A percentile compares a stretch with the other conserved stretches of the same genome.
Evolutionary conservation across 2,797 vertebrate species (phyloP).

Genomic region (Myripristis jacobus): DNA sequence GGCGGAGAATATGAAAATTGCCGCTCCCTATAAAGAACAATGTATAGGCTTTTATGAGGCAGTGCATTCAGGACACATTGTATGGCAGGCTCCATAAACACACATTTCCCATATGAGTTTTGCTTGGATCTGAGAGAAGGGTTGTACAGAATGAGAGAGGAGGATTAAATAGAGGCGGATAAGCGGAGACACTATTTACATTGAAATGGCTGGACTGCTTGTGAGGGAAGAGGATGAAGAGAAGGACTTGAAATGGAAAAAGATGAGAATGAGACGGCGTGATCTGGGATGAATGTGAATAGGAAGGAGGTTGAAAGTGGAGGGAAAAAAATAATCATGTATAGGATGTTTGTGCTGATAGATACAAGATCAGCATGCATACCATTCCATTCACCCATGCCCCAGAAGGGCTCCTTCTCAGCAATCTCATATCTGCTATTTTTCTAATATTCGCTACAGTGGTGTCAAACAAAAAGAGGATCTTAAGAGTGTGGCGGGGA

Average conservation of each 20-base stretch:
- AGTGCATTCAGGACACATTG: slow-evolving; percentile 56
- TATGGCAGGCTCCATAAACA: slow-evolving; percentile 67
- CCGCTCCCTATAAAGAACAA: slow-evolving; percentile 59
- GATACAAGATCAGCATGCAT: slow-evolving; percentile 76
- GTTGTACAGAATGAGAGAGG: slow-evolving; percentile 41
- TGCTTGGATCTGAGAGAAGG: slow-evolving; percentile 40
- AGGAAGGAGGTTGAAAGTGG: slow-evolving; percentile 65
- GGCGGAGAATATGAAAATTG: slow-evolving; percentile 60
- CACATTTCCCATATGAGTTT: slow-evolving; percentile 67
- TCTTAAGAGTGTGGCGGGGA: slow-evolving; percentile 50
- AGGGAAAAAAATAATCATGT: slow-evolving; percentile 70
- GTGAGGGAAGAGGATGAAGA: slow-evolving; percentile 41
- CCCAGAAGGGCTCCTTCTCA: slow-evolving; percentile 59
- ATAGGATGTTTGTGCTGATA: slow-evolving; percentile 68
- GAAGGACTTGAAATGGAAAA: slow-evolving; percentile 54
- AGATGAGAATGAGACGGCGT: slow-evolving; percentile 61
- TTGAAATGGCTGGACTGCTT: slow-evolving; percentile 58
- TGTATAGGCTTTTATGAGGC: slow-evolving; percentile 59
- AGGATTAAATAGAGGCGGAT: slow-evolving; percentile 60
- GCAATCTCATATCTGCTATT: slow-evolving; percentile 64
- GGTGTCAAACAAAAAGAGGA: slow-evolving; percentile 67
- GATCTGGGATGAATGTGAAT: slow-evolving; percentile 70
- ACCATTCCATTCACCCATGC: slow-evolving; percentile 55
- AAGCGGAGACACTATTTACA: slow-evolving; percentile 66
- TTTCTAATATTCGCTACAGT: slow-evolving; percentile 66